Evolutionary conservation across 2,113 vertebrate genomes (phyloP), one percentile per base, ranked within the genome.

Genomic region (Salminus brasiliensis): DNA sequence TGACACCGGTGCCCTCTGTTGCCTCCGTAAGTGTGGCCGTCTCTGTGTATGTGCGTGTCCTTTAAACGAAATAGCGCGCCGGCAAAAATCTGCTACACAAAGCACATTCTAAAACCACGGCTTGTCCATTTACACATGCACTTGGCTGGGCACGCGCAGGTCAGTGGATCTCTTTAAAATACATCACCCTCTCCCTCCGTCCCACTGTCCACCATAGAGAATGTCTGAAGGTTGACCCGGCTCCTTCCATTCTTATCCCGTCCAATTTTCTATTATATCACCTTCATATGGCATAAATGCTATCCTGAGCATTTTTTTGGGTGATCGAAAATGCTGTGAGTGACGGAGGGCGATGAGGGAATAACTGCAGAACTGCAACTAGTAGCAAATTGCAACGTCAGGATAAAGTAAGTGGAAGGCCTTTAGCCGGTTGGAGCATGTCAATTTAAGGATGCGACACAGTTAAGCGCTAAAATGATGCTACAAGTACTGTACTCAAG

Each of bases 141-240:
- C 84, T 88, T 60, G 75, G 76, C 78, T 76, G 81, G 80, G 75
- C 66, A 71, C 70, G 80, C 79, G 71, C 83, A 86, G 91, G 93
- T 93, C 92, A 93, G 78, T 52, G 75, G 88, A 87, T 85, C 88
- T 89, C 87, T 91, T 93, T 93, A 89, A 92, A 93, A 93, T 87
- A 92, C 90, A 92, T 89, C 89, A 87, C 79, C 83, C 13, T 18
- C 85, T 45, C 65, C 65, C 57, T 76, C 77, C 68, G 69, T 75
- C 80, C 76, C 59, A 34, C 70, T 53, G 69, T 82, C 75, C 65
- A 76, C 78, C 67, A 79, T 32, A 10, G 66, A 65, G 7, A 81
- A 77, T 72, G 76, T 87, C 81, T 92, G 90, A 93, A 92, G 91
- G 91, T 88, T 91, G 88, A 89, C 90, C 88, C 70, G 53, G 55